Evolutionary conservation across 2,888 invertebrate genomes (phyloP).

Genomic region (Cosmorhoe ocellata): DNA sequence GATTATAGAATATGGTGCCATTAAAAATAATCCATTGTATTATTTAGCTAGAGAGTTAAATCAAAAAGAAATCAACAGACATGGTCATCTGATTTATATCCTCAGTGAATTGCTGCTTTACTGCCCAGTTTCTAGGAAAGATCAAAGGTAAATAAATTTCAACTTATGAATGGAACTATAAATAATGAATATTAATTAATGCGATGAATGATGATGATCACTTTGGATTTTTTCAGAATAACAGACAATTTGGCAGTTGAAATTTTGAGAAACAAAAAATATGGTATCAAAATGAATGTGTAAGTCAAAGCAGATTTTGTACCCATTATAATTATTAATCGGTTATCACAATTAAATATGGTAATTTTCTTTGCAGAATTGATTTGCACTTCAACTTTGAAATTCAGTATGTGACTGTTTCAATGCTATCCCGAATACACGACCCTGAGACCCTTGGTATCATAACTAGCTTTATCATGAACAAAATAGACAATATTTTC

Average conservation of each 20-base stretch:
- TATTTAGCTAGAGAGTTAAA: conserved; percentile 45
- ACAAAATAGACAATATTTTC: conserved; percentile 56
- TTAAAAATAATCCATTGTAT: conserved; percentile 60
- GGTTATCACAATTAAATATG: background rate
- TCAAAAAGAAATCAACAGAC: conserved; percentile 36
- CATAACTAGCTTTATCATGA: conserved; percentile 50
- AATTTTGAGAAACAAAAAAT: conserved; percentile 48
- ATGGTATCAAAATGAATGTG: conserved; percentile 41
- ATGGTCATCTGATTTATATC: conserved; percentile 59
- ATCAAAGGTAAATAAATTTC: conserved; percentile 68
- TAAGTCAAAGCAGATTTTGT: conserved; percentile 36
- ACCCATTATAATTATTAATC: background rate
- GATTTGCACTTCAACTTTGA: conserved; percentile 57
- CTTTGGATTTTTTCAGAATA: conserved; percentile 54
- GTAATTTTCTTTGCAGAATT: conserved; percentile 46
- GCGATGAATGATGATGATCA: too few species aligned
- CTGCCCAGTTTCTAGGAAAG: conserved; percentile 76
- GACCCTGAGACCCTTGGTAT: conserved; percentile 45
- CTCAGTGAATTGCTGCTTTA: conserved; percentile 73
- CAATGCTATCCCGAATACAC: conserved; percentile 50
- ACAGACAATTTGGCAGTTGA: conserved; percentile 55
- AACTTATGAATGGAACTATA: too few species aligned
- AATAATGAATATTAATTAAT: too few species aligned
- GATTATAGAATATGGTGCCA: conserved; percentile 62
- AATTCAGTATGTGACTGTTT: conserved; percentile 55